A percentile compares a stretch with the other conserved stretches of the same genome.
phyloP scores from a whole-genome alignment of 2,888 invertebrate genomes.

The Hirudinaria manillensis region DNA sequence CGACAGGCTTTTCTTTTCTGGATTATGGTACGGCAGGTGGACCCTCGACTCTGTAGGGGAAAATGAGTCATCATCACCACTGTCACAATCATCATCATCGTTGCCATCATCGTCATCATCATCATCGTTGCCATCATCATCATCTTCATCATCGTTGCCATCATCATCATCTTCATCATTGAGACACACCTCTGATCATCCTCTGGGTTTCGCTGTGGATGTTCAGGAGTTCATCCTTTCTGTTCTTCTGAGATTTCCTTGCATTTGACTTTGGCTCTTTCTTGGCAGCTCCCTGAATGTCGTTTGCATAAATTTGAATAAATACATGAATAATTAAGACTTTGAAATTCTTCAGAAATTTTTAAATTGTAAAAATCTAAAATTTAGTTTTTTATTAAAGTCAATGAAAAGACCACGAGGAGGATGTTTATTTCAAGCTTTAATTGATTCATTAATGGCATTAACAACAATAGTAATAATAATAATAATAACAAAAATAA shows the following conservation, averaged over 20 bases:
- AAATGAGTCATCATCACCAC: slow-evolving; percentile 1
- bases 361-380: no score
- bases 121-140: not conserved
- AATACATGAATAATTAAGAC: no score
- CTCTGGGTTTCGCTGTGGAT: slow-evolving; percentile 77
- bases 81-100: not conserved
- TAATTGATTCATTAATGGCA: no score
- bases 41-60: slow-evolving; percentile 62
- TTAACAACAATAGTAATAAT: no score
- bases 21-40: slow-evolving; percentile 77
- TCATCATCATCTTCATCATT: no score
- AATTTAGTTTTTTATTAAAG: no score
- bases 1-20: slow-evolving; percentile 70
- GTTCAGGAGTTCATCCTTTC: slow-evolving; percentile 30
- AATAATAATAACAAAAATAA: no score
- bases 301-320: not conserved
- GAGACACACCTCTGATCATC: slow-evolving; percentile 60
- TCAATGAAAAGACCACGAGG: no score
- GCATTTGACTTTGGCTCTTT: slow-evolving; percentile 21
- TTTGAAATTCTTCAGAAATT: no score
- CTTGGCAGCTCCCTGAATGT: slow-evolving; percentile 36
- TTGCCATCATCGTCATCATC: no score
- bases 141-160: not conserved
- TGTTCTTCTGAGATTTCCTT: not conserved
- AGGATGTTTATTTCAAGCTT: no score